A percentile compares a stretch with the other conserved stretches of the same genome.
These are phyloP conservation scores for Manis javanica DNA, from an alignment of 2,797 vertebrate genomes.

Conservation along the genomic window DNA sequence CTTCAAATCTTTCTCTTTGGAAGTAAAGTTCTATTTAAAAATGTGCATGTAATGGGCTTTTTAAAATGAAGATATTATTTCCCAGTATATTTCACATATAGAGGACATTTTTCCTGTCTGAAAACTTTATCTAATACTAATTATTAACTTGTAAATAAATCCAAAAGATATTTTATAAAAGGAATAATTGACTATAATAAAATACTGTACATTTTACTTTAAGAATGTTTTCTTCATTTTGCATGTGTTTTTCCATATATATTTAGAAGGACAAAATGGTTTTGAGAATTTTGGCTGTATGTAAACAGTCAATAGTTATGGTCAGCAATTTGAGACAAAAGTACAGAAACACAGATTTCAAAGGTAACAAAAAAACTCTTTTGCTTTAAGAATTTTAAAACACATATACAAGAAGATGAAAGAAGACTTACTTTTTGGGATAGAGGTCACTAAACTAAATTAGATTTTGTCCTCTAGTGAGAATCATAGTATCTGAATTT, in stretches of 20 bases:
- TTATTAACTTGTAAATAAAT: neutral
- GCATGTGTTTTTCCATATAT: neutral
- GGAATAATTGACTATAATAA: neutral
- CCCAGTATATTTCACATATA: neutral
- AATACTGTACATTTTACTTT: neutral
- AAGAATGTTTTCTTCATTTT: neutral
- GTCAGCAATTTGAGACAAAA: neutral
- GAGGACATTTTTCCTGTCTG: neutral
- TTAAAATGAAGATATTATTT: neutral
- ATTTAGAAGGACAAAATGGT: neutral
- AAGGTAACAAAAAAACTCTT: neutral
- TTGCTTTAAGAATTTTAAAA: neutral
- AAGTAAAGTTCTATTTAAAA: conserved; percentile 65
- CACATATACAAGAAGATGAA: neutral
- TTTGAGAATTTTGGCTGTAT: neutral
- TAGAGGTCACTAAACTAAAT: neutral
- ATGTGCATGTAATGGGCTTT: neutral
- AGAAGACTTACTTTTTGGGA: neutral
- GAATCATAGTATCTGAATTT: neutral
- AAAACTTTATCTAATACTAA: neutral
- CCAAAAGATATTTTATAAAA: neutral
- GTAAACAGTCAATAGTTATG: neutral
- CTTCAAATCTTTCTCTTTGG: conserved; percentile 55
- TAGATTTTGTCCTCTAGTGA: neutral
- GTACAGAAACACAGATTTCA: neutral